Evolutionary conservation across 2,888 invertebrate genomes (phyloP), one percentile per base, ranked within the genome.

Genomic region (Eurytoma adleriae): DNA sequence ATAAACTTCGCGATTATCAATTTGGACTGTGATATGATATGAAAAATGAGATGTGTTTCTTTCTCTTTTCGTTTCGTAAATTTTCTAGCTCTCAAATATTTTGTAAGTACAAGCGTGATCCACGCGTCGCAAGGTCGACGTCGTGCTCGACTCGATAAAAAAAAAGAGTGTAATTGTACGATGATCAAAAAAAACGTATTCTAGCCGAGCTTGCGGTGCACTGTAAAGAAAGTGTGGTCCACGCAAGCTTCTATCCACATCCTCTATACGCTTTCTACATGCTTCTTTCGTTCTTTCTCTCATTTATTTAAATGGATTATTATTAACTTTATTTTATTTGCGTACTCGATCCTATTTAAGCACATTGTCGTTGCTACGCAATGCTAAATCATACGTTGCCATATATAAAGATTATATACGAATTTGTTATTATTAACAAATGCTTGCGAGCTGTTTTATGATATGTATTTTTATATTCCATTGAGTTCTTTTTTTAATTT

Each of bases 21-120:
- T 80, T 80, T 76, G 80, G 80, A 82, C 82, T 82, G 80, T 82
- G 82, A 80, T 82, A 80, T 76, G 59, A 59, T 40, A 69, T 16
- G 72, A 40, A 61, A 2, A 50, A 27, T n/a, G 20, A 50, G 68
- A 68, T 61, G 10, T 20, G 66, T 67, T 66, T 59, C 48, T 68
- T 48, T 62, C 16, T 50, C 50, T 66, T 56, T 30, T 20, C 50
- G 10, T 50, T 54, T 66, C 57, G 13, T 48, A 66, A 71, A 77
- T 77, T 71, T 64, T 71, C 14, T 64, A 62, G 56, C 50, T 61
- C 69, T 62, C 20, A 62, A 56, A 20, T 61, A 69, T 56, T 20
- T 66, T 54, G 14, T 54, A n/a, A 54, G n/a, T 54, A 54, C n/a
- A 54, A 54, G 54, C 54, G 14, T 54, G 54, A 14, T 14, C 5